These are phyloP conservation scores for Cephalotes varians DNA, from an alignment of 2,888 invertebrate genomes.

Conservation along the genomic window DNA sequence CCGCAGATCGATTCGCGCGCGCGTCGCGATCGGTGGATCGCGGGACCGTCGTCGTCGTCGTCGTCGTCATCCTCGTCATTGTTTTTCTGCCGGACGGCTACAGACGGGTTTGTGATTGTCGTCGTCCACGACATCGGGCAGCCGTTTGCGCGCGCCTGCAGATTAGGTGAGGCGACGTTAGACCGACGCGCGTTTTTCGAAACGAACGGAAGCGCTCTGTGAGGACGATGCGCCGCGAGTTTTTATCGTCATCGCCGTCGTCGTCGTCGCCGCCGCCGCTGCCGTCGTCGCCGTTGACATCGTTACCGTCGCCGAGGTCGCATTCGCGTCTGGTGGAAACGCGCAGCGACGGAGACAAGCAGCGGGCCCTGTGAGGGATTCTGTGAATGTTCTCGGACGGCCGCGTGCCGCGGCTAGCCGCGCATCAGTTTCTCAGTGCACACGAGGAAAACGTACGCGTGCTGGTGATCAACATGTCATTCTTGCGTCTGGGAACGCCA, in stretches of 20 bases:
- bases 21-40: slow-evolving; percentile 9
- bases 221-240: slow-evolving; percentile 44
- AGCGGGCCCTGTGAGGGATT: slow-evolving; percentile 56
- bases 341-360: slow-evolving; percentile 71
- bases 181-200: slow-evolving; percentile 68
- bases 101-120: slow-evolving; percentile 3
- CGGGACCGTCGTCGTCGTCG: background rate
- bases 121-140: slow-evolving; percentile 10
- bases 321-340: slow-evolving; percentile 61
- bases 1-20: slow-evolving; percentile 4
- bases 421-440: slow-evolving; percentile 71
- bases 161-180: slow-evolving; percentile 46
- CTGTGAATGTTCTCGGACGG: slow-evolving; percentile 75
- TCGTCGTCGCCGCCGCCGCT: slow-evolving; percentile 4
- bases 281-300: background rate
- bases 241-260: slow-evolving; percentile 8
- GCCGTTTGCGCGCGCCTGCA: slow-evolving; percentile 40
- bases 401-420: slow-evolving; percentile 71
- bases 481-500: slow-evolving; percentile 14
- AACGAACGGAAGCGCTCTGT: slow-evolving; percentile 22
- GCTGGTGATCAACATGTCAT: slow-evolving; percentile 65
- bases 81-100: background rate
- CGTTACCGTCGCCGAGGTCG: slow-evolving; percentile 46
- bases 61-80: background rate
- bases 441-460: slow-evolving; percentile 74